phyloP scores from a whole-genome alignment of 2,113 vertebrate genomes.

The Procavia capensis region DNA sequence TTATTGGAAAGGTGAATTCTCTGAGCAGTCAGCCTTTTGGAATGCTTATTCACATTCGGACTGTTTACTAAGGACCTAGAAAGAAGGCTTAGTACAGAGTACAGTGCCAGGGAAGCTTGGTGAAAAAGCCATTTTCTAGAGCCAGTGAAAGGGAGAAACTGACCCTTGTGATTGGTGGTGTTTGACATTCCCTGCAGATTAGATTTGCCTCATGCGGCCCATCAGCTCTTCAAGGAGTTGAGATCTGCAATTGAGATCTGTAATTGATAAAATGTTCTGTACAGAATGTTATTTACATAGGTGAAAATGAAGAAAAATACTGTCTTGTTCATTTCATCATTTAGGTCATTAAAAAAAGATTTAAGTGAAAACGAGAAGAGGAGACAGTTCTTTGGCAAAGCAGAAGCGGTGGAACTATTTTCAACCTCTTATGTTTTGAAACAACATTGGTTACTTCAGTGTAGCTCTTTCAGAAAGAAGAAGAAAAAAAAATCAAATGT shows the following conservation, averaged over 20 bases:
- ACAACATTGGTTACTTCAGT: constrained; percentile 54
- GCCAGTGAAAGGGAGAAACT: rapidly evolving
- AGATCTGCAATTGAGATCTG: not conserved
- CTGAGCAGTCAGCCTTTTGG: constrained; percentile 41
- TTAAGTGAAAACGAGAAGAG: not conserved
- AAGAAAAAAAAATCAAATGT: not conserved
- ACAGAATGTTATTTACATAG: not conserved
- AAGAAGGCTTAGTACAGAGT: not conserved
- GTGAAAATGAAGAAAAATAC: not conserved
- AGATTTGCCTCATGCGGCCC: not conserved
- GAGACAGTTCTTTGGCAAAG: constrained; percentile 65
- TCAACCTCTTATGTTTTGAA: constrained; percentile 59
- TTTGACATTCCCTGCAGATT: rapidly evolving
- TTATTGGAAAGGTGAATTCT: not conserved
- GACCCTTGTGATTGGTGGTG: rapidly evolving
- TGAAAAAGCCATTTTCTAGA: not conserved
- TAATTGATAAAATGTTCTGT: not conserved
- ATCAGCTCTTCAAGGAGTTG: not conserved
- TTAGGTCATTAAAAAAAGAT: constrained; percentile 46
- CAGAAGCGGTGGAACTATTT: constrained; percentile 18
- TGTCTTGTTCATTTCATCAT: not conserved
- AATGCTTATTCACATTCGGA: not conserved
- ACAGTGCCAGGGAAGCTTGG: not conserved
- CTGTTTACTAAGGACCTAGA: not conserved
- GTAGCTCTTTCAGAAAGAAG: constrained; percentile 63